Percentiles rank a stretch among this genome's conserved stretches.
Evolutionary conservation across 2,888 invertebrate species (phyloP).

Genomic region (Acleris laterana): DNA sequence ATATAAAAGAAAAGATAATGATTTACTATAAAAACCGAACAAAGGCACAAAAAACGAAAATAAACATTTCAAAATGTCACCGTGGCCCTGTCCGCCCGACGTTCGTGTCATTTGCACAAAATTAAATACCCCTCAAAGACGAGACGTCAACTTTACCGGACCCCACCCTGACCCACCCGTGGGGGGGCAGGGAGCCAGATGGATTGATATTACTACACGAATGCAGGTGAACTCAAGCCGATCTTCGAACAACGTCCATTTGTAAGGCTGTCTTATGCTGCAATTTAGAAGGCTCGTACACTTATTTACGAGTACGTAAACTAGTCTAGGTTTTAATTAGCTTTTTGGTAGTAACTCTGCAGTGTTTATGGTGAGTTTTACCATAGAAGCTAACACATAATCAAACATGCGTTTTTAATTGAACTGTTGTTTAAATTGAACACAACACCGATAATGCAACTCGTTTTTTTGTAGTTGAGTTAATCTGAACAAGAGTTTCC

Average conservation of each 20-base stretch:
- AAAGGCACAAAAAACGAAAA: slow-evolving; percentile 15
- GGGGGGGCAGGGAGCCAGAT: slow-evolving; percentile 55
- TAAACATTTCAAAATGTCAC: slow-evolving; percentile 41
- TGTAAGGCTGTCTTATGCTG: slow-evolving; percentile 60
- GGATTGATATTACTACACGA: slow-evolving; percentile 77
- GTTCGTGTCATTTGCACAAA: slow-evolving; percentile 78
- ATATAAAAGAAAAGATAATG: too few species aligned
- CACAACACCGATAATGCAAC: too few species aligned
- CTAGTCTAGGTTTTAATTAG: slow-evolving; percentile 1
- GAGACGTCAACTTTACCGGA: slow-evolving; percentile 57
- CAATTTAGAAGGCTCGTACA: slow-evolving; percentile 37
- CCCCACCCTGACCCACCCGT: slow-evolving; percentile 38
- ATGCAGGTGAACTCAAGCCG: slow-evolving; percentile 73
- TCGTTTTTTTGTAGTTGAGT: too few species aligned
- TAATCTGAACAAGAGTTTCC: too few species aligned
- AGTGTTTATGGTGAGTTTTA: too few species aligned
- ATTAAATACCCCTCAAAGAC: slow-evolving; percentile 77
- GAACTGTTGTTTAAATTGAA: too few species aligned
- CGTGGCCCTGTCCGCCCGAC: slow-evolving; percentile 46
- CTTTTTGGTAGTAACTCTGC: neutral
- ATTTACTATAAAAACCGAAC: neutral
- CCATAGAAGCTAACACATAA: too few species aligned
- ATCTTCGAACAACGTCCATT: slow-evolving; percentile 74
- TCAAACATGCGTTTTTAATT: too few species aligned
- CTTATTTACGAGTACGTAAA: slow-evolving; percentile 13